Evolutionary conservation across 2,888 invertebrate species (phyloP).

Genomic region (Chaetogeoica ovagalla): DNA sequence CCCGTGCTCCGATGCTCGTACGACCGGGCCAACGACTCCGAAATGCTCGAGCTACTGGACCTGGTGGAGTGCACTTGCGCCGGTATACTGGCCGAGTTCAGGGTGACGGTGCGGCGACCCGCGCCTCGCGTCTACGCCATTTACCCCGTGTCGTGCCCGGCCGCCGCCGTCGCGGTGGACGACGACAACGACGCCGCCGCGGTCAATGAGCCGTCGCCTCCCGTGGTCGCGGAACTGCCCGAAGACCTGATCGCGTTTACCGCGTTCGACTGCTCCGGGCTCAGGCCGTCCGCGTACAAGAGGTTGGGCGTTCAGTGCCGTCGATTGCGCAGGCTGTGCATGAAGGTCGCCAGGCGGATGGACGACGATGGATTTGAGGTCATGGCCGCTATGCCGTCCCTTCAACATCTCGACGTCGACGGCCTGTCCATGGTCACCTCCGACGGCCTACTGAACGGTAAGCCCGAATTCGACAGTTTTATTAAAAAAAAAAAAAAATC

Average conservation of each 20-base stretch:
- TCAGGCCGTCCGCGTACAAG: slow-evolving; percentile 26
- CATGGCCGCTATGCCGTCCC: slow-evolving; percentile 21
- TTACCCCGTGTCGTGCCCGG: slow-evolving; percentile 21
- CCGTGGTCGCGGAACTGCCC: slow-evolving; percentile 16
- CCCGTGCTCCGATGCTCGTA: slow-evolving; percentile 37
- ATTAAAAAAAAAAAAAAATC: too few species aligned
- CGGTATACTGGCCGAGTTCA: slow-evolving; percentile 41
- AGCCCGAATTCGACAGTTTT: background rate
- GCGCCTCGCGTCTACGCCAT: slow-evolving; percentile 29
- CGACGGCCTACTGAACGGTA: slow-evolving; percentile 36
- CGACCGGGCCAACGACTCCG: slow-evolving; percentile 35
- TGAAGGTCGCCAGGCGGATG: slow-evolving; percentile 19
- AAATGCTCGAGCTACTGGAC: slow-evolving; percentile 3
- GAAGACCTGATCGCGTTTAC: slow-evolving; percentile 29
- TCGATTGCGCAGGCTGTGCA: slow-evolving; percentile 15
- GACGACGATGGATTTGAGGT: slow-evolving; percentile 40
- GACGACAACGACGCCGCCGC: background rate
- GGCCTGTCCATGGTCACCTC: slow-evolving; percentile 30
- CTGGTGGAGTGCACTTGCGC: slow-evolving; percentile 37
- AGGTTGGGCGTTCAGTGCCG: slow-evolving; percentile 12
- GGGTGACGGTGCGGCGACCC: slow-evolving; percentile 28
- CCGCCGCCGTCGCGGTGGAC: background rate
- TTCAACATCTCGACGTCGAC: slow-evolving; percentile 25
- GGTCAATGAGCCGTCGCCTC: background rate
- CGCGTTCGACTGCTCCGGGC: slow-evolving; percentile 35